Base-by-base conservation (phyloP, 2,113 vertebrate species). In the Indri indri region DNA sequence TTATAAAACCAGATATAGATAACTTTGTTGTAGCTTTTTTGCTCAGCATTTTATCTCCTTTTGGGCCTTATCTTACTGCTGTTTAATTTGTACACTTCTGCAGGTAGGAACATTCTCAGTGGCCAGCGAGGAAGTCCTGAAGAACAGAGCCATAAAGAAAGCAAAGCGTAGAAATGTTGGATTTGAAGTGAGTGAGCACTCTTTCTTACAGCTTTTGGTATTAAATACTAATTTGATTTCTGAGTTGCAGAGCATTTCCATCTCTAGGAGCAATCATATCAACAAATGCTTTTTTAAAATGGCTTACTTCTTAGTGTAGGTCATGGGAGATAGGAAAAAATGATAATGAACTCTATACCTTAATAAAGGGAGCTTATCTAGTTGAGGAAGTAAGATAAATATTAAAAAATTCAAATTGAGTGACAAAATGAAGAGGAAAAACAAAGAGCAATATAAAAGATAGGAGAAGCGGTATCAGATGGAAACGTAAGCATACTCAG, bases 61-160 rank as follows among this genome's bases (percentile, higher is more conserved):
- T 57, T 0, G 2, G 95, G 6, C 57, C 42, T 88, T 6, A 37
- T 80, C 59, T 68, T 83, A 79, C 68, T 23, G 40, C 84, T 92
- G 68, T 47, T 16, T 0, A 27, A 34, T 83, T 50, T 94, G 50
- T 45, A 2, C 16, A 0, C 20, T 63, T 16, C 84, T 95, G 12
- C 95, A 99, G 99, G 99, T 99, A 63, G 99, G 99, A 83, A 99
- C 98, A 0, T 99, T 99, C 97, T 99, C 99, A 0, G 80, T 99
- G 30, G 99, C 99, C 0, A 99, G 99, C 1, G 99, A 99, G 17
- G 99, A 99, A 83, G 99, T 99, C 86, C 76, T 99, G 98, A 99
- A 99, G 98, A 99, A 98, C 57, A 99, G 99, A 86, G 98, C 99
- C 14, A 99, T 99, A 63, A 99, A 99, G 97, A 99, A 99, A 94